phyloP scores from a whole-genome alignment of 2,113 vertebrate species.

The Cathartes aura region DNA sequence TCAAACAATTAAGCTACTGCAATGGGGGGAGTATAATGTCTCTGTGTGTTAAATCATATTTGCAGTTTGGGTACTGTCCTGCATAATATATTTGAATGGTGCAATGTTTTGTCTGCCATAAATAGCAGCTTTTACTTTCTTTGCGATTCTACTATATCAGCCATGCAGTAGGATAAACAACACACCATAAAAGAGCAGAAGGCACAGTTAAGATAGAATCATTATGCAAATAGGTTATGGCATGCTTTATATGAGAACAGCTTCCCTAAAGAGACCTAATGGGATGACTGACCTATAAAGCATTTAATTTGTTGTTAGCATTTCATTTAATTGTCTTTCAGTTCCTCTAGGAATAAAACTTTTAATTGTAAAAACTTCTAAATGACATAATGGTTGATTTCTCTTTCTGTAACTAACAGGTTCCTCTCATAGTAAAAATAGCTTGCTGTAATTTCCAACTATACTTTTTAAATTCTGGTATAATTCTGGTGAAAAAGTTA shows the following conservation, averaged over 20 bases:
- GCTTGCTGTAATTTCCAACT: conserved; percentile 18
- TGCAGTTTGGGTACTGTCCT: conserved; percentile 58
- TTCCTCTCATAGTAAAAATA: conserved; percentile 46
- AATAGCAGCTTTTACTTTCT: conserved; percentile 71
- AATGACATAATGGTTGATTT: conserved; percentile 73
- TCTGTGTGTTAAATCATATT: conserved; percentile 36
- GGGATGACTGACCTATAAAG: conserved; percentile 81
- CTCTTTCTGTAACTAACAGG: conserved; percentile 77
- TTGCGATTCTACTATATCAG: conserved; percentile 65
- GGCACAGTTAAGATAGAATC: conserved; percentile 78
- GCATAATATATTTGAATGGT: conserved; percentile 38
- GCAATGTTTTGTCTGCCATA: conserved; percentile 58
- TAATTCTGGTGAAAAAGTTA: background rate
- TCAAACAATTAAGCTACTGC: conserved; percentile 31
- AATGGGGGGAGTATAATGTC: background rate
- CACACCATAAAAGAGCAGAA: conserved; percentile 79
- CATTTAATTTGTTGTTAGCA: conserved; percentile 81
- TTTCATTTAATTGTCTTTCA: conserved; percentile 80
- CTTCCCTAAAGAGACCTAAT: conserved; percentile 80
- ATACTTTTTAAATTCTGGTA: background rate
- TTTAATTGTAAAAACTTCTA: conserved; percentile 82
- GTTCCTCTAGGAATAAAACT: conserved; percentile 80
- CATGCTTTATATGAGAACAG: conserved; percentile 77
- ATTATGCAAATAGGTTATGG: conserved; percentile 82
- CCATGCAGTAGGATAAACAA: conserved; percentile 74